Evolutionary conservation across 2,113 vertebrate species (phyloP).

Genomic region (Poeciliopsis turrubarensis): DNA sequence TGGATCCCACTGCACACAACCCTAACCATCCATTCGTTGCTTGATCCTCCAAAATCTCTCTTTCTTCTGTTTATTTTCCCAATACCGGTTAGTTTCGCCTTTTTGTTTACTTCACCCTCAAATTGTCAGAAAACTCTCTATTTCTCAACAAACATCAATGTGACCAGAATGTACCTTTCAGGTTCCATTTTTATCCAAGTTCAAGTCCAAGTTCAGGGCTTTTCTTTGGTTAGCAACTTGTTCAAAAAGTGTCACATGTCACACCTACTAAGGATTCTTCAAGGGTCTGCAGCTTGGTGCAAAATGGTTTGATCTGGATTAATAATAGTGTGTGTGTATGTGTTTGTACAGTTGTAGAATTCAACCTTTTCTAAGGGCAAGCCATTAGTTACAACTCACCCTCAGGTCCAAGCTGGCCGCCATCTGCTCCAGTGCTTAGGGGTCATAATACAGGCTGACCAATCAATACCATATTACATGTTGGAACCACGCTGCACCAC

Average conservation of each 20-base stretch:
- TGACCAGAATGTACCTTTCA: neutral
- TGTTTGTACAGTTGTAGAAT: slow-evolving; percentile 21
- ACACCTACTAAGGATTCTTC: slow-evolving; percentile 26
- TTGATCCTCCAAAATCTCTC: slow-evolving; percentile 32
- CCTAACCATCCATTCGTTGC: slow-evolving; percentile 54
- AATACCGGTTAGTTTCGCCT: neutral
- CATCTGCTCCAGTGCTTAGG: slow-evolving; percentile 64
- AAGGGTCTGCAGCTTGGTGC: slow-evolving; percentile 28
- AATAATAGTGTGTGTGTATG: slow-evolving; percentile 31
- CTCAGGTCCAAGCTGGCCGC: slow-evolving; percentile 55
- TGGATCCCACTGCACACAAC: slow-evolving; percentile 57
- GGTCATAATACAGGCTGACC: slow-evolving; percentile 55
- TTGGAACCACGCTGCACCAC: slow-evolving; percentile 25
- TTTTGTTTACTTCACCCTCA: slow-evolving; percentile 40
- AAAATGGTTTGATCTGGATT: slow-evolving; percentile 30
- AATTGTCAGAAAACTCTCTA: neutral
- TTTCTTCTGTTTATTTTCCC: slow-evolving; percentile 15
- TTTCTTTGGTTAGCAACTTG: neutral
- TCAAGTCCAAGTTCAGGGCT: neutral
- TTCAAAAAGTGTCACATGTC: slow-evolving; percentile 7
- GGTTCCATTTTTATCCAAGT: neutral
- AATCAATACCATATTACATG: slow-evolving; percentile 63
- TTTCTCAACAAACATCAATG: neutral
- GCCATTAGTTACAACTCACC: slow-evolving; percentile 57
- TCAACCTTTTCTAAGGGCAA: slow-evolving; percentile 73